A percentile compares a stretch with the other conserved stretches of the same genome.
Evolutionary conservation across 2,797 vertebrate genomes (phyloP).

Genomic region (Urocyon cinereoargenteus): DNA sequence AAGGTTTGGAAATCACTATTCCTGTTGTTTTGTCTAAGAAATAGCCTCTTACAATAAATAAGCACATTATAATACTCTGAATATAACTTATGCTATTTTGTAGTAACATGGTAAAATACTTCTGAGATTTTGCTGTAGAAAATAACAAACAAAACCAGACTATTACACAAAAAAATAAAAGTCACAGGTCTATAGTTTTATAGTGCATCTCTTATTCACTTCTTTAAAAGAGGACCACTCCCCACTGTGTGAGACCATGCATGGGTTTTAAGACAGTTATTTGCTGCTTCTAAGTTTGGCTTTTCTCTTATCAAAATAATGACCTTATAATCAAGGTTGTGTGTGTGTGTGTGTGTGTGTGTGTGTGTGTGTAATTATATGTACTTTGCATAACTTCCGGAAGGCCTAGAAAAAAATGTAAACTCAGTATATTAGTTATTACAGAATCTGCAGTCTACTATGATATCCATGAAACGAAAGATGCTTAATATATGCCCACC

Average conservation of each 20-base stretch:
- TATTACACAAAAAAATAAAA: not conserved
- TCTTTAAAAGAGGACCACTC: not conserved
- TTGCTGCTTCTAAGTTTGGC: not conserved
- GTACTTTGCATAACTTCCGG: not conserved
- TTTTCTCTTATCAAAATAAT: not conserved
- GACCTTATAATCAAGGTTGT: not conserved
- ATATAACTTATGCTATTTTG: not conserved
- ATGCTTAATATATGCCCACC: not conserved
- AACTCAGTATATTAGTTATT: not conserved
- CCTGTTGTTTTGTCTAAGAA: not conserved
- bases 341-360: not conserved
- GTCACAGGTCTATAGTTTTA: not conserved
- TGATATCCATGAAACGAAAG: not conserved
- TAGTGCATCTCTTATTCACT: not conserved
- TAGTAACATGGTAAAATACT: not conserved
- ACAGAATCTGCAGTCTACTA: not conserved
- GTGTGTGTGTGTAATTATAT: not conserved
- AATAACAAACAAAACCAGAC: constrained; percentile 21
- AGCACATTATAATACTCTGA: not conserved
- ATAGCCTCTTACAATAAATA: not conserved
- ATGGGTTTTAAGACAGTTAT: not conserved
- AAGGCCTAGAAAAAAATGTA: not conserved
- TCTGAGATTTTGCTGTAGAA: constrained; percentile 5
- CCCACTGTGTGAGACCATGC: not conserved
- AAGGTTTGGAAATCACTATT: not conserved